These are phyloP conservation scores for Arnoldichthys spilopterus DNA, from an alignment of 2,797 vertebrate species.

Conservation along the genomic window DNA sequence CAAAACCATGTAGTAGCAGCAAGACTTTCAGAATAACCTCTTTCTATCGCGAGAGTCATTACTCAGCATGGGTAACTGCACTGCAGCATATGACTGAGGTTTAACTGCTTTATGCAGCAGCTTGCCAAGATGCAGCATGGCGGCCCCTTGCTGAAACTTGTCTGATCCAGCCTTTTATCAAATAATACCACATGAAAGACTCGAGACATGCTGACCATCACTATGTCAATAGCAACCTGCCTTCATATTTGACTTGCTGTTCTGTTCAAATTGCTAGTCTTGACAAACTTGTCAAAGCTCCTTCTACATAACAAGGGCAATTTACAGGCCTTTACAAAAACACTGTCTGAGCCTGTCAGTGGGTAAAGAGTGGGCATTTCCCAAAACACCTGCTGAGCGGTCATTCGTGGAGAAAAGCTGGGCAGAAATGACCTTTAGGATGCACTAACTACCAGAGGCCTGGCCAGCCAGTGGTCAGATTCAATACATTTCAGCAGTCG, in stretches of 20 bases:
- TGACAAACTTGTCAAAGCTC: constrained; percentile 53
- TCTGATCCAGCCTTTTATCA: constrained; percentile 13
- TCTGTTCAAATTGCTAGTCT: constrained; percentile 38
- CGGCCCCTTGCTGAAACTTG: neutral
- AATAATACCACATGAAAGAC: constrained; percentile 12
- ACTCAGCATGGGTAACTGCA: neutral
- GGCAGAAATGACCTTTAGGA: constrained; percentile 74
- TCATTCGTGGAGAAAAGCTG: constrained; percentile 63
- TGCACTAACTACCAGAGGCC: constrained; percentile 70
- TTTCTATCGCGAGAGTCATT: constrained; percentile 1
- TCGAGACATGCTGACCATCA: constrained; percentile 3
- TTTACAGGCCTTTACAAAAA: constrained; percentile 51
- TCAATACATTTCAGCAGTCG: constrained; percentile 73
- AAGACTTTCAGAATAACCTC: constrained; percentile 27
- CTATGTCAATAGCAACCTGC: constrained; percentile 19
- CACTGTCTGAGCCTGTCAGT: constrained; percentile 45
- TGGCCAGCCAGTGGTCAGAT: constrained; percentile 71
- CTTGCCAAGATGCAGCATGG: neutral
- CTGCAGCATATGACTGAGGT: constrained; percentile 16
- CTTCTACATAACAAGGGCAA: constrained; percentile 47
- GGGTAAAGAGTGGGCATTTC: constrained; percentile 63
- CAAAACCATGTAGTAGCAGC: constrained; percentile 34
- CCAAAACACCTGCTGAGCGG: constrained; percentile 61
- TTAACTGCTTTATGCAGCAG: constrained; percentile 5
- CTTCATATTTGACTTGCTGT: constrained; percentile 40